Conservation (phyloP, 2,113 vertebrate species). For the Ophthalmolycus amberensis region DNA sequence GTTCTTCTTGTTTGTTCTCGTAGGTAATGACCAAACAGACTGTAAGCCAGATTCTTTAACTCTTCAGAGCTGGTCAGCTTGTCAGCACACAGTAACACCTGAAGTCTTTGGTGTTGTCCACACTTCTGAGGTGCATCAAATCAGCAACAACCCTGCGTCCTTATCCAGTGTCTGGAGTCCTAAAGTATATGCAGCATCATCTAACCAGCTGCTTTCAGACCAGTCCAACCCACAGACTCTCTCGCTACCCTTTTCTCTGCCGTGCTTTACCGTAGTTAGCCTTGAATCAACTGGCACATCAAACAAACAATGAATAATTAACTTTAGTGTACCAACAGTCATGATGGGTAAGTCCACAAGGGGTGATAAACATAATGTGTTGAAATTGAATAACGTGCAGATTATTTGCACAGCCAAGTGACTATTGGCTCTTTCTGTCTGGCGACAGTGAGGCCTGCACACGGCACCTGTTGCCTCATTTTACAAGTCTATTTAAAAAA, state of each 20-base stretch:
- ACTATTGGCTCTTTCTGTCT: background rate
- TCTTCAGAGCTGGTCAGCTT: constrained; percentile 7
- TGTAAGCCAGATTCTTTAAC: constrained; percentile 4
- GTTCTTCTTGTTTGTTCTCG: background rate
- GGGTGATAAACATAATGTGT: background rate
- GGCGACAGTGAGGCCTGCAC: background rate
- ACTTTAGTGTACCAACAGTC: background rate
- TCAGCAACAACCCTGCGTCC: background rate
- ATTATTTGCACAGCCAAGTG: background rate
- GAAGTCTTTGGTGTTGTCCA: background rate
- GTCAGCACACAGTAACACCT: background rate
- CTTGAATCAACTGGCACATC: background rate
- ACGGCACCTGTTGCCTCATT: background rate
- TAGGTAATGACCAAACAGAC: constrained; percentile 20
- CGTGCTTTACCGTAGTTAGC: constrained; percentile 1
- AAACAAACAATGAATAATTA: background rate
- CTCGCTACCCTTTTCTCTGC: background rate
- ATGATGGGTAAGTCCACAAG: background rate
- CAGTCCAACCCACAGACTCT: background rate
- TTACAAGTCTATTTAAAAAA: background rate
- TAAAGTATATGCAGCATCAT: background rate
- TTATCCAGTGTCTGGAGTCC: background rate
- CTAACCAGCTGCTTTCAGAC: background rate
- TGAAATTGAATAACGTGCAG: background rate
- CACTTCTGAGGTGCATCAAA: constrained; percentile 9